These are phyloP conservation scores for Pristionchus arcanus DNA, from an alignment of 2,888 invertebrate species.

Conservation along the genomic window DNA sequence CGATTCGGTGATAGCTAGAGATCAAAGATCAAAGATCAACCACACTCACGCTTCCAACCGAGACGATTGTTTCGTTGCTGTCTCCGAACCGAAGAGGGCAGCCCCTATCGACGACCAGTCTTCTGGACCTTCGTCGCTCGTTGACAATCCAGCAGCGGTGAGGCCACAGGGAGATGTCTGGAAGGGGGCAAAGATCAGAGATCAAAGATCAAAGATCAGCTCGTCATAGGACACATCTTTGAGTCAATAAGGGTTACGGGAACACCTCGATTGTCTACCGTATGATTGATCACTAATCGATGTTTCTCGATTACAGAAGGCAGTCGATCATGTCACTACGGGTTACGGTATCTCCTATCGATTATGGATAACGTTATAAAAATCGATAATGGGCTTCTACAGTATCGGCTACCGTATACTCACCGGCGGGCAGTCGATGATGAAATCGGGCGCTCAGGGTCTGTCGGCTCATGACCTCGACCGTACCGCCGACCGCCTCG, in stretches of 20 bases:
- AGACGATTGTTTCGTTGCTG: neutral
- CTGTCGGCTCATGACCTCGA: neutral
- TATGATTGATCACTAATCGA: too few relatives aligned
- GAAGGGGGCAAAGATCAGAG: neutral
- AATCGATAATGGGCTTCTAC: too few relatives aligned
- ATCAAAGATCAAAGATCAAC: conserved; percentile 12
- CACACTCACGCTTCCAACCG: neutral
- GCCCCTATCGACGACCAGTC: neutral
- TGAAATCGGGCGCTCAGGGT: neutral
- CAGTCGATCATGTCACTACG: too few relatives aligned
- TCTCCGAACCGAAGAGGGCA: neutral
- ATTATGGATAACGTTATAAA: too few relatives aligned
- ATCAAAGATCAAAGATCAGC: conserved; percentile 12
- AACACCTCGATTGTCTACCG: too few relatives aligned
- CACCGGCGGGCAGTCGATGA: neutral
- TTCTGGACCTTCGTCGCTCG: neutral
- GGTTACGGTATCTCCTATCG: too few relatives aligned
- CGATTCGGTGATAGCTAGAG: neutral
- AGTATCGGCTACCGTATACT: neutral
- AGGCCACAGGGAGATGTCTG: neutral
- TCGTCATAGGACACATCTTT: too few relatives aligned
- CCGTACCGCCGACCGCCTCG: neutral
- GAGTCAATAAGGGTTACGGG: too few relatives aligned
- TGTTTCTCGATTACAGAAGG: too few relatives aligned
- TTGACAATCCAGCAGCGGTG: neutral